phyloP scores from a whole-genome alignment of 2,797 vertebrate species.

The Scarus forsteni region DNA sequence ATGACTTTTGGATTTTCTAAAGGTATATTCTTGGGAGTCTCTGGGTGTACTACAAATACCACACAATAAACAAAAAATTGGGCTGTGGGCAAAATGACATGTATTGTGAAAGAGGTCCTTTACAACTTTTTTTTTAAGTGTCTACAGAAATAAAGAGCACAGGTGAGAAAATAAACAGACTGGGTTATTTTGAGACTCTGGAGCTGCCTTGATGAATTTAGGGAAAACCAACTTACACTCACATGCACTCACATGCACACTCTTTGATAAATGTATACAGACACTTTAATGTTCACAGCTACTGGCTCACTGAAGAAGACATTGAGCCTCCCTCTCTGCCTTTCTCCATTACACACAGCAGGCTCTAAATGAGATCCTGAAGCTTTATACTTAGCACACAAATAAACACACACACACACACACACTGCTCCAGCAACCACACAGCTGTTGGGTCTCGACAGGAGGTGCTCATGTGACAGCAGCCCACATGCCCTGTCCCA shows the following conservation, averaged over 20 bases:
- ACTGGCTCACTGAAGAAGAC: conserved; percentile 40
- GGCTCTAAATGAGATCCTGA: conserved; percentile 36
- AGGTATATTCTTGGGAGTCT: no score
- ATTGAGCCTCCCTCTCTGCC: conserved; percentile 17
- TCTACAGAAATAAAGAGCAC: no score
- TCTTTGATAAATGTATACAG: conserved; percentile 14
- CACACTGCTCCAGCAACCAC: conserved; percentile 36
- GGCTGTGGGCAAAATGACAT: no score
- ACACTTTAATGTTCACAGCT: conserved; percentile 22
- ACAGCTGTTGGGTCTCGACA: conserved; percentile 59
- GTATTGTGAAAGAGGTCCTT: no score
- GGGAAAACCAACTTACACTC: no score
- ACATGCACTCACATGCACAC: conserved; percentile 21
- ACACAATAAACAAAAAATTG: no score
- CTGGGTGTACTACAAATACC: no score
- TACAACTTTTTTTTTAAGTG: no score
- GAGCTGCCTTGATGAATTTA: no score
- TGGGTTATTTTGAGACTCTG: no score
- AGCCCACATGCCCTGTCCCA: conserved; percentile 56
- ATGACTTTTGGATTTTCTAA: no score
- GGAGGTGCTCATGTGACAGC: conserved; percentile 62
- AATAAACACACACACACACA: conserved; percentile 9
- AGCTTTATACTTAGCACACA: conserved; percentile 26
- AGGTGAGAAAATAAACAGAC: no score
- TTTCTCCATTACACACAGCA: conserved; percentile 41